A percentile compares a stretch with the other conserved stretches of the same genome.
Evolutionary conservation across 2,888 invertebrate genomes (phyloP).

Genomic region (Troides oblongomaculatus): DNA sequence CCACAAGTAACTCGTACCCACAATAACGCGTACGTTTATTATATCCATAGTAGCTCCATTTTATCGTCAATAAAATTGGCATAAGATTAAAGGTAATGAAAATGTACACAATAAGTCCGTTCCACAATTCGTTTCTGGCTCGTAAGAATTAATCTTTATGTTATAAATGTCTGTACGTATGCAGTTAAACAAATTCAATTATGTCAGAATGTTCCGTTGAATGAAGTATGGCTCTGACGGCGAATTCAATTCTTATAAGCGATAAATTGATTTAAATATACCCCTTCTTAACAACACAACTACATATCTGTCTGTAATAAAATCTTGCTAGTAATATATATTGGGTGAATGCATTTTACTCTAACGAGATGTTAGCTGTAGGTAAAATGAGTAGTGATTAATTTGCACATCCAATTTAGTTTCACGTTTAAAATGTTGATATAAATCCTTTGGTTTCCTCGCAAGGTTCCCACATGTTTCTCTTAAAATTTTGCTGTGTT

Average conservation of each 20-base stretch:
- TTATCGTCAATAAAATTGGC: conserved; percentile 53
- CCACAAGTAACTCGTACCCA: conserved; percentile 16
- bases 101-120: conserved; percentile 40
- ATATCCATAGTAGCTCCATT: conserved; percentile 42
- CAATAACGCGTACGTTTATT: conserved; percentile 37
- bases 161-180: conserved; percentile 49
- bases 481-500: too few relatives aligned
- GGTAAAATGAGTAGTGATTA: background rate
- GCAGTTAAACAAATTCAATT: conserved; percentile 61
- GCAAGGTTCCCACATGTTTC: too few relatives aligned
- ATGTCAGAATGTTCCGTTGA: conserved; percentile 34
- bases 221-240: conserved; percentile 12
- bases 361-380: background rate
- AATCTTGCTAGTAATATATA: conserved; percentile 1
- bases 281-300: conserved; percentile 23
- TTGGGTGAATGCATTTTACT: background rate
- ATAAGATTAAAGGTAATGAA: conserved; percentile 55
- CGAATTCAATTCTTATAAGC: conserved; percentile 13
- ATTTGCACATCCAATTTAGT: background rate
- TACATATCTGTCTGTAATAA: conserved; percentile 26
- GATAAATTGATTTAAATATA: conserved; percentile 25
- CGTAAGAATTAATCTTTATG: conserved; percentile 56
- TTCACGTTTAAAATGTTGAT: too few relatives aligned
- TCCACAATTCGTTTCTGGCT: conserved; percentile 46
- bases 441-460: too few relatives aligned